These are phyloP conservation scores for Ochotona princeps DNA, from an alignment of 2,113 vertebrate species.

Conservation along the genomic window DNA sequence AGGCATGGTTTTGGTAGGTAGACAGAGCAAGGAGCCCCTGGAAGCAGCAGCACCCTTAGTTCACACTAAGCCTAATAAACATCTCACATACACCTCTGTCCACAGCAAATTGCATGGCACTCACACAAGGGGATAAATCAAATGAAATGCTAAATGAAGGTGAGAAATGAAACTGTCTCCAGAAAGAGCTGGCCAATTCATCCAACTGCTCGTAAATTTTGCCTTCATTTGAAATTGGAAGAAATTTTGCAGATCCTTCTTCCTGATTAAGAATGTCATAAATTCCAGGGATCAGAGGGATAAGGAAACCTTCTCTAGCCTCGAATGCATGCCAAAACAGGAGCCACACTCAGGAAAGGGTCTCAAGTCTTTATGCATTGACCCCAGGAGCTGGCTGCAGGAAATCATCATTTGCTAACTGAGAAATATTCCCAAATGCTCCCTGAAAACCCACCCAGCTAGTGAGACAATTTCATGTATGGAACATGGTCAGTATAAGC, in stretches of 20 bases:
- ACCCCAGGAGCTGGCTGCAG: constrained; percentile 28
- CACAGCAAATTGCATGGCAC: not conserved
- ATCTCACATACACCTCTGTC: constrained; percentile 7
- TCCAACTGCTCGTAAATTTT: constrained; percentile 64
- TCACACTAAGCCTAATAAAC: not conserved
- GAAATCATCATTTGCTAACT: constrained; percentile 16
- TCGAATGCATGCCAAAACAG: constrained; percentile 55
- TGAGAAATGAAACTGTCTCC: constrained; percentile 66
- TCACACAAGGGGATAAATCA: constrained; percentile 63
- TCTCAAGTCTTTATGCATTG: constrained; percentile 14
- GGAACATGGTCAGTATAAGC: not conserved
- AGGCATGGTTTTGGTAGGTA: not conserved
- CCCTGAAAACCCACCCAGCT: not conserved
- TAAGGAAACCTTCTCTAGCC: not conserved
- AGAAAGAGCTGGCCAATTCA: constrained; percentile 58
- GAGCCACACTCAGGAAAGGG: not conserved
- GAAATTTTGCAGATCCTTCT: constrained; percentile 68
- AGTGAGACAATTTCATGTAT: not conserved
- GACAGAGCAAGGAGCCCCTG: not conserved
- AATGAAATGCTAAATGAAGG: constrained; percentile 54
- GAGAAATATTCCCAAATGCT: not conserved
- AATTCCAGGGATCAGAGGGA: constrained; percentile 51
- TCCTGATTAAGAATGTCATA: constrained; percentile 75
- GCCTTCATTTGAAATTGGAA: constrained; percentile 72
- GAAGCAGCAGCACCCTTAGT: no score